Evolutionary conservation across 1,140 invertebrate genomes (phyloP).

Genomic region (Schlechtendalia chinensis): DNA sequence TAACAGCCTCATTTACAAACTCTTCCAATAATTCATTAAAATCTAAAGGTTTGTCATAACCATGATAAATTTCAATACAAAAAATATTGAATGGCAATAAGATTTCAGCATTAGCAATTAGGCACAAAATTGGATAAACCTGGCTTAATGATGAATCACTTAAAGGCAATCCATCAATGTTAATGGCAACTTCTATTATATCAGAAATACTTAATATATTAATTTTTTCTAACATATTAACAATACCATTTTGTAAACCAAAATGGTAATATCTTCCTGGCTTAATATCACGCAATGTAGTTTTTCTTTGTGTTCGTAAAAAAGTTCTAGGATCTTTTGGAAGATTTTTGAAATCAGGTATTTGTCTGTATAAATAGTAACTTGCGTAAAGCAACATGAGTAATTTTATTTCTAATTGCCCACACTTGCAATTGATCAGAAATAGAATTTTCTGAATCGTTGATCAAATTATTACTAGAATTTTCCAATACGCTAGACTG

Average conservation of each 20-base stretch:
- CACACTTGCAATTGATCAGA: no score
- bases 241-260: not conserved
- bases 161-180: not conserved
- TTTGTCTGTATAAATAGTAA: no score
- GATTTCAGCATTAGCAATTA: not conserved
- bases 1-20: conserved; percentile 21
- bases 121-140: conserved; percentile 14
- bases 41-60: not conserved
- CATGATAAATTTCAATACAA: conserved; percentile 5
- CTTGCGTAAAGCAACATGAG: no score
- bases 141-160: not conserved
- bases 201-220: not conserved
- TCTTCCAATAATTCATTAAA: not conserved
- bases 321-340: not conserved
- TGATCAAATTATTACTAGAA: no score
- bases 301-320: not conserved
- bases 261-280: not conserved
- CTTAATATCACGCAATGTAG: not conserved
- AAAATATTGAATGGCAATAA: conserved; percentile 8
- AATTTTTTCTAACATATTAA: not conserved
- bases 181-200: not conserved
- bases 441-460: no score
- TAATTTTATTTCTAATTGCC: no score
- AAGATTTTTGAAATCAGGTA: not conserved
- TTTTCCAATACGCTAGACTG: no score